Conservation (phyloP, 1,140 invertebrate genomes). For the Atta colombica region DNA sequence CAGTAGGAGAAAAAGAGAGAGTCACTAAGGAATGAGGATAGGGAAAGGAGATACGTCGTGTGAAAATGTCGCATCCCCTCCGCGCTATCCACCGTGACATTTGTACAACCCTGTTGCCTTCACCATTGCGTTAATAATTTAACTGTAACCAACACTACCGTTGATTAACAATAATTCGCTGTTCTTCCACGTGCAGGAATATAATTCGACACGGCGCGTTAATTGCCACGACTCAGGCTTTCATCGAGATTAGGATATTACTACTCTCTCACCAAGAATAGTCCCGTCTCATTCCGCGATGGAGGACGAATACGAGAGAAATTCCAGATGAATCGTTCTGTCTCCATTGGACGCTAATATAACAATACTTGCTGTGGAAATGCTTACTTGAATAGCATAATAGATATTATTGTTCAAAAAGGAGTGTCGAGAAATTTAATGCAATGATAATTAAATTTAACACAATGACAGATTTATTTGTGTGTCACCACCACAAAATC, state of each 20-base stretch:
- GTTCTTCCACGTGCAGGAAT: conserved; percentile 45
- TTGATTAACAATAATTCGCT: conserved; percentile 66
- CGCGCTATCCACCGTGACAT: conserved; percentile 7
- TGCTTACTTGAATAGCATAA: background rate
- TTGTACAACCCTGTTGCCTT: conserved; percentile 16
- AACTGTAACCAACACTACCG: conserved; percentile 8
- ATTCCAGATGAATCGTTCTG: conserved; percentile 12
- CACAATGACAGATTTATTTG: background rate
- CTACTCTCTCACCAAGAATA: conserved; percentile 69
- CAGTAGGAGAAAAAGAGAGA: conserved; percentile 51
- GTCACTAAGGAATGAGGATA: conserved; percentile 30
- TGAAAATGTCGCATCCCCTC: conserved; percentile 52
- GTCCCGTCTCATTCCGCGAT: background rate
- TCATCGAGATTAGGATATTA: conserved; percentile 73
- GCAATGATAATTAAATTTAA: background rate
- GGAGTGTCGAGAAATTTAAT: background rate
- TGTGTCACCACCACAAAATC: background rate
- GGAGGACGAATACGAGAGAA: conserved; percentile 28
- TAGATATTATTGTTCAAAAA: background rate
- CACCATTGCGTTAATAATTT: conserved; percentile 43
- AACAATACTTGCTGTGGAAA: background rate
- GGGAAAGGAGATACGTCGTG: conserved; percentile 53
- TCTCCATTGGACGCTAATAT: background rate
- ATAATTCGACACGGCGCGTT: conserved; percentile 68
- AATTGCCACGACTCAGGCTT: conserved; percentile 67